These are phyloP conservation scores for Ctenochaetus hawaiiensis DNA, from an alignment of 2,797 vertebrate species.

Conservation along the genomic window DNA sequence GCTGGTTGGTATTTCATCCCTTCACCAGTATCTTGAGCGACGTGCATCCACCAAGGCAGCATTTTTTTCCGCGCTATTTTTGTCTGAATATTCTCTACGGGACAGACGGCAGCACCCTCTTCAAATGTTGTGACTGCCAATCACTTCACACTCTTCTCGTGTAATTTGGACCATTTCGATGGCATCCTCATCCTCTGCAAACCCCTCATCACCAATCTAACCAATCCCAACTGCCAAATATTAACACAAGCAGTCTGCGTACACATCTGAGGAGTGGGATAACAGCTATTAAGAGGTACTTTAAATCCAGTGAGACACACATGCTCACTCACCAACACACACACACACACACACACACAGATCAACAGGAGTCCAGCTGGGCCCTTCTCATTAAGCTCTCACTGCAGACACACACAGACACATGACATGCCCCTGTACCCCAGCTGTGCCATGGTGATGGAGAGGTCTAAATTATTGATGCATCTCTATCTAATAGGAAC, in stretches of 20 bases:
- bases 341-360: constrained; percentile 19
- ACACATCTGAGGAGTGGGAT: constrained; percentile 28
- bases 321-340: constrained; percentile 1
- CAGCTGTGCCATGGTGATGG: constrained; percentile 74
- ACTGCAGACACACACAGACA: constrained; percentile 33
- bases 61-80: background rate
- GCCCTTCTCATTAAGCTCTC: constrained; percentile 62
- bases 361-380: constrained; percentile 67
- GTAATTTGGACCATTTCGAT: constrained; percentile 28
- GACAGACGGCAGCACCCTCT: constrained; percentile 1
- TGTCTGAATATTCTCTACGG: background rate
- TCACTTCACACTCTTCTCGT: constrained; percentile 26
- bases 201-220: constrained; percentile 29
- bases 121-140: constrained; percentile 10
- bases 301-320: constrained; percentile 2
- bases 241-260: constrained; percentile 29
- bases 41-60: background rate
- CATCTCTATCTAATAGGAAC: constrained; percentile 72
- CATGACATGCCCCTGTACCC: constrained; percentile 44
- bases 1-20: constrained; percentile 3
- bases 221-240: constrained; percentile 12
- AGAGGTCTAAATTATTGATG: constrained; percentile 81
- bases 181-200: constrained; percentile 34
- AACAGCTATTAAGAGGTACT: constrained; percentile 39
- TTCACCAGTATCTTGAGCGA: background rate